Base-by-base conservation (phyloP, 2,888 invertebrate species). In the Agonopterix arenella region DNA sequence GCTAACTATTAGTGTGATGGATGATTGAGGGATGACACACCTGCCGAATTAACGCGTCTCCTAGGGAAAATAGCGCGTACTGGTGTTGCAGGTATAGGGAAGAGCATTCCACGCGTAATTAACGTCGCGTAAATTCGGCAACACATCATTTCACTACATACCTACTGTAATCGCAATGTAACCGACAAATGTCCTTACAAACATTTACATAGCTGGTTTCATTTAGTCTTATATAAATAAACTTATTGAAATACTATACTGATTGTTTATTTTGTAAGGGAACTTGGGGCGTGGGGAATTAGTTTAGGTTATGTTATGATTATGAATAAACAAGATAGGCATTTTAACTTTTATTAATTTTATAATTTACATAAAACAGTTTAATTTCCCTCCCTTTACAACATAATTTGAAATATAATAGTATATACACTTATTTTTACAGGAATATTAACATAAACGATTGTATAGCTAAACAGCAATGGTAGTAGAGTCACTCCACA, bases 291-390 rank as follows among this genome's bases (percentile, higher is more conserved):
- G 3, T 40, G 10, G 40, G 40, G 9, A 40, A 40, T 9, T 40
- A 10, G 28, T 28, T 28, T 7, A 1, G 28, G 28, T 28, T 28
- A 28, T 28, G 28, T 28, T 28, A 28, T 28, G 18, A 4, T 13
- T 28, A 28, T 28, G 28, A 28, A 28, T 28, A 36, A 43, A 51
- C n/a, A 41, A 50, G 48, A 47, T 4, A 7, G 55, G 49, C 47
- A 52, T 53, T 62, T 59, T 55, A 61, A 58, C 56, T 61, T 66
- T 61, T 65, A 55, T 79, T 81, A 80, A 76, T 79, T 81, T 77
- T 74, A 74, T 73, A 80, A 77, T 79, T 80, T 82, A 82, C 74
- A 76, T 66, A 71, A 68, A 77, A 74, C 64, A 76, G 66, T 72
- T 40, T n/a, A 40, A 43, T 75, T 71, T 76, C 69, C 78, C 64